A percentile compares a stretch with the other conserved stretches of the same genome.
Evolutionary conservation across 1,140 invertebrate genomes (phyloP).

Genomic region (Drosophila funebris): DNA sequence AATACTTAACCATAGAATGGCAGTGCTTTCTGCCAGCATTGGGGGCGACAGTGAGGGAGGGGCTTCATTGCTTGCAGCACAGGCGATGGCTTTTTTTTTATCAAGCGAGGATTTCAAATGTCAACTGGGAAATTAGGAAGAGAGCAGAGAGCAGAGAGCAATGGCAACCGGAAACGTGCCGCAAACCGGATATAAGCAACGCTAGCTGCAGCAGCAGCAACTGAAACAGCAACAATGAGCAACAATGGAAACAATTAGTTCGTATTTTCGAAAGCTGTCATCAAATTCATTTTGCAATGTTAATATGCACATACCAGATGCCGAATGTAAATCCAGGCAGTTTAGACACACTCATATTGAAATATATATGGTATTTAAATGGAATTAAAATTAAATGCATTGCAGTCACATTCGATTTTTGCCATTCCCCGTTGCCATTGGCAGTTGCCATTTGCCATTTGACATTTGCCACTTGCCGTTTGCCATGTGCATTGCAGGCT

Average conservation of each 20-base stretch:
- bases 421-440: constrained; percentile 38
- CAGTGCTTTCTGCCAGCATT: constrained; percentile 56
- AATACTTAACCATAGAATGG: constrained; percentile 81
- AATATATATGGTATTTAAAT: constrained; percentile 46
- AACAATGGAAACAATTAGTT: constrained; percentile 31
- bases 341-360: neutral
- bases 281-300: constrained; percentile 28
- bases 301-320: constrained; percentile 1
- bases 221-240: constrained; percentile 16
- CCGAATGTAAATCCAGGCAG: neutral
- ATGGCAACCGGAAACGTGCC: constrained; percentile 77
- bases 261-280: constrained; percentile 34
- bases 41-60: neutral
- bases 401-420: constrained; percentile 56
- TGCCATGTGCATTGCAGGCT: constrained; percentile 29
- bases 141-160: constrained; percentile 46
- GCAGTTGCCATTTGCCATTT: constrained; percentile 51
- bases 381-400: constrained; percentile 63
- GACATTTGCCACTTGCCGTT: constrained; percentile 21
- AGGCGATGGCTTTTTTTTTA: constrained; percentile 40
- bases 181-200: constrained; percentile 74
- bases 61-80: constrained; percentile 62
- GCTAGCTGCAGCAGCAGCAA: constrained; percentile 43
- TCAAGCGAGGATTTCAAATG: constrained; percentile 38
- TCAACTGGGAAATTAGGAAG: constrained; percentile 65